Evolutionary conservation across 2,888 invertebrate species (phyloP).

Genomic region (Sphaerophoria taeniata): DNA sequence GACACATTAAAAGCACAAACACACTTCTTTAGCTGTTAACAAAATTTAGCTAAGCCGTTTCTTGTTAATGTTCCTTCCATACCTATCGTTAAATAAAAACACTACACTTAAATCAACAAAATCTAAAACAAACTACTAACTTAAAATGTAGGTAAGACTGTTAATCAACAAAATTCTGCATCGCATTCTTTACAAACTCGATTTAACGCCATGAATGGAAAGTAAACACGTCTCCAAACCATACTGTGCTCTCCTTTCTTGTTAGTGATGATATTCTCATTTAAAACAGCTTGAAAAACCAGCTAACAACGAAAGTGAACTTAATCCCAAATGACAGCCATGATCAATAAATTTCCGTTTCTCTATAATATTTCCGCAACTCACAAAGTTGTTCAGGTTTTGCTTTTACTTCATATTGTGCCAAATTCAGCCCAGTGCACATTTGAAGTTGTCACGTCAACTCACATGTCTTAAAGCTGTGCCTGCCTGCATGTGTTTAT

Average conservation of each 20-base stretch:
- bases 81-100: too few relatives aligned
- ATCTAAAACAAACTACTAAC: too few relatives aligned
- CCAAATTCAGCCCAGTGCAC: conserved; percentile 25
- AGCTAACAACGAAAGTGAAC: conserved; percentile 32
- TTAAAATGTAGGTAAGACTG: too few relatives aligned
- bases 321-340: conserved; percentile 41
- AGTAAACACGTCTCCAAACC: conserved; percentile 6
- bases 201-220: conserved; percentile 4
- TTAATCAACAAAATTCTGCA: too few relatives aligned
- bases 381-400: not conserved
- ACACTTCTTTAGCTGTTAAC: too few relatives aligned
- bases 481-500: not conserved
- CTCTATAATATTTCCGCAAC: conserved; percentile 25
- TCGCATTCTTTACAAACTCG: too few relatives aligned
- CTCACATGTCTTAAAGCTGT: not conserved
- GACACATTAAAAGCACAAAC: too few relatives aligned
- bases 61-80: too few relatives aligned
- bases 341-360: conserved; percentile 36
- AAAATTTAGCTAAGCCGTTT: too few relatives aligned
- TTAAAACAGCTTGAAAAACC: conserved; percentile 5
- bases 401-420: not conserved
- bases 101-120: too few relatives aligned
- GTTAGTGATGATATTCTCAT: conserved; percentile 1
- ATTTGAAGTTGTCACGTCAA: conserved; percentile 31
- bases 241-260: conserved; percentile 32